Base-by-base conservation (phyloP, 1,140 invertebrate genomes). In the Drosophila quadrilineata region DNA sequence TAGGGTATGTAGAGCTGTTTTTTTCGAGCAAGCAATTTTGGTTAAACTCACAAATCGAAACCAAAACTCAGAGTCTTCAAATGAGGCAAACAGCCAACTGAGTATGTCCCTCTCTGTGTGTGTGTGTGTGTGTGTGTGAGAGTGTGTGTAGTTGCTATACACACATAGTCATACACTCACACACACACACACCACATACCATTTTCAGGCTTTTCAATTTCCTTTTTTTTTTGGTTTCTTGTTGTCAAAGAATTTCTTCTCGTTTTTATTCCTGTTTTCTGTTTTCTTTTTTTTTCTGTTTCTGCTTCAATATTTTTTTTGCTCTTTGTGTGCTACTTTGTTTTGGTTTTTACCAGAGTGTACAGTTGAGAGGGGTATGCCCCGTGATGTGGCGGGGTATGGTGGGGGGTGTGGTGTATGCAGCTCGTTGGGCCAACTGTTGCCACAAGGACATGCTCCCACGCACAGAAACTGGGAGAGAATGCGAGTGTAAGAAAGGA, bases 161-260 rank as follows among this genome's bases (percentile, higher is more conserved):
- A 9, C 14, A 16, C 10, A 31, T 14, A 26, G 24, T 6, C n/a
- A 22, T 33, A 31, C 43, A 21, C n/a, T 35, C 22, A 14, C 19
- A 40, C 14, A 4, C 6, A 2, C 12, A 19, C 33, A 19, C 12
- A 22, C 9, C 14, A 33, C 21, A 45, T 29, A 53, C 28, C 48
- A 43, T 59, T 65, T 33, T 19, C 54, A 65, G 45, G 62, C 36
- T 65, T 65, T 65, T 65, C 62, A 65, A 65, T 65, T 59, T 65
- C 54, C 62, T 65, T 57, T 45, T 49, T 59, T 14, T 35, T 40
- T n/a, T n/a, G n/a, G n/a, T n/a, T n/a, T 50, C 43, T 65, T 63
- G 50, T 63, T 65, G 54, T 35, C 54, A 35, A 65, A 43, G 54
- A 33, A 59, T 65, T 65, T 49, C 48, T 26, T 35, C 21, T 31